These are phyloP conservation scores for Drosophila aldrichi DNA, from an alignment of 2,888 invertebrate species.

Conservation along the genomic window DNA sequence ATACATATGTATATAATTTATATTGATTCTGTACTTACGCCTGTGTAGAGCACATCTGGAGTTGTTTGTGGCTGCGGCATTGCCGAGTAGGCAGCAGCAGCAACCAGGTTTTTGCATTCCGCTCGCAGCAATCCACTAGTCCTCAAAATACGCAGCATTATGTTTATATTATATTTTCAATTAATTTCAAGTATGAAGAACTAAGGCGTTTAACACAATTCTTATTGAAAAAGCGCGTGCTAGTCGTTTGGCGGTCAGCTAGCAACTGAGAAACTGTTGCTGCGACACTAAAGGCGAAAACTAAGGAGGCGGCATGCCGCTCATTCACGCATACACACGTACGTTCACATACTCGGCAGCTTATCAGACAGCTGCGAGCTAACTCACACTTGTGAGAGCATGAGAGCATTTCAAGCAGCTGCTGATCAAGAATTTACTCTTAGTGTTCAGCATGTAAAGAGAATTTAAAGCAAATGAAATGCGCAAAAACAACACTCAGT, in stretches of 20 bases:
- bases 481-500: not conserved
- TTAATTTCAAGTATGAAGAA: conserved; percentile 5
- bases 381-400: not conserved
- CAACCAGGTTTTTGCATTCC: conserved; percentile 57
- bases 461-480: not conserved
- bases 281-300: conserved; percentile 20
- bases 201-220: not conserved
- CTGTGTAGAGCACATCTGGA: conserved; percentile 92
- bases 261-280: conserved; percentile 37
- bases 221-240: conserved; percentile 22
- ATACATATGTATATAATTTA: not conserved
- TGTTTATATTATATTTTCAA: conserved; percentile 7
- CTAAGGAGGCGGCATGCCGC: conserved; percentile 1
- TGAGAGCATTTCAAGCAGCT: not conserved
- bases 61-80: conserved; percentile 89
- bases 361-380: conserved; percentile 7
- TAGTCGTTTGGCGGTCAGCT: conserved; percentile 38
- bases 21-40: conserved; percentile 87
- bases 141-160: conserved; percentile 80
- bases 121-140: conserved; percentile 57
- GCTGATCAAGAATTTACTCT: conserved; percentile 27
- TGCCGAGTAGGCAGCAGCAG: conserved; percentile 85
- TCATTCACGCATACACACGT: not conserved
- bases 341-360: not conserved
- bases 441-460: not conserved